phyloP scores from a whole-genome alignment of 2,797 vertebrate species.

The Falco biarmicus region DNA sequence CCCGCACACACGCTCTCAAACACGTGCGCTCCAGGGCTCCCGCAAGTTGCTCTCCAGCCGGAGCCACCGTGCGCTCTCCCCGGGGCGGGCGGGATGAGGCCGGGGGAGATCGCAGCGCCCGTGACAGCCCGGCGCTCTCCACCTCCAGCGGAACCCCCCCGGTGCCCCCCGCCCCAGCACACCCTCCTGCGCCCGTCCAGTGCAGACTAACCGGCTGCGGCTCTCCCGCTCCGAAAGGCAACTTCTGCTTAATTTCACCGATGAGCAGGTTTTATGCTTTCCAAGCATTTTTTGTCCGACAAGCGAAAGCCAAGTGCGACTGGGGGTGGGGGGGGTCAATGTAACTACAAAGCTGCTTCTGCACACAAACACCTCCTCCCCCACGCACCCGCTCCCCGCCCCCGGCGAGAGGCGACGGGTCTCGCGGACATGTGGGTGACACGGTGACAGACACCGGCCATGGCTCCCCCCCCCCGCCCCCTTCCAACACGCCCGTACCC shows the following conservation, averaged over 20 bases:
- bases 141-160: not conserved
- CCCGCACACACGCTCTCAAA: slow-evolving; percentile 22
- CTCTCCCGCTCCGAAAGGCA: not conserved
- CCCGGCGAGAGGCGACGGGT: slow-evolving; percentile 50
- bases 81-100: not conserved
- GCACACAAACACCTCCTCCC: not conserved
- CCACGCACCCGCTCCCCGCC: slow-evolving; percentile 14
- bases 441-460: slow-evolving; percentile 57
- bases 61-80: not conserved
- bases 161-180: not conserved
- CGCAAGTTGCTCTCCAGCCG: slow-evolving; percentile 51
- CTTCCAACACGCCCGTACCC: slow-evolving; percentile 34
- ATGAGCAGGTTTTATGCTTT: slow-evolving; percentile 44
- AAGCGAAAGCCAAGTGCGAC: not conserved
- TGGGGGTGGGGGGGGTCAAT: not conserved
- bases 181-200: not conserved
- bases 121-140: not conserved
- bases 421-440: slow-evolving; percentile 64
- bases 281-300: not conserved
- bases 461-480: slow-evolving; percentile 44
- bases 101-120: not conserved
- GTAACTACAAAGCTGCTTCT: not conserved
- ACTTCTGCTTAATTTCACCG: slow-evolving; percentile 53
- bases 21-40: slow-evolving; percentile 53
- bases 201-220: not conserved